A percentile compares a stretch with the other conserved stretches of the same genome.
phyloP scores from a whole-genome alignment of 1,140 invertebrate genomes.

The Pseudomyrmex dendroicus region DNA sequence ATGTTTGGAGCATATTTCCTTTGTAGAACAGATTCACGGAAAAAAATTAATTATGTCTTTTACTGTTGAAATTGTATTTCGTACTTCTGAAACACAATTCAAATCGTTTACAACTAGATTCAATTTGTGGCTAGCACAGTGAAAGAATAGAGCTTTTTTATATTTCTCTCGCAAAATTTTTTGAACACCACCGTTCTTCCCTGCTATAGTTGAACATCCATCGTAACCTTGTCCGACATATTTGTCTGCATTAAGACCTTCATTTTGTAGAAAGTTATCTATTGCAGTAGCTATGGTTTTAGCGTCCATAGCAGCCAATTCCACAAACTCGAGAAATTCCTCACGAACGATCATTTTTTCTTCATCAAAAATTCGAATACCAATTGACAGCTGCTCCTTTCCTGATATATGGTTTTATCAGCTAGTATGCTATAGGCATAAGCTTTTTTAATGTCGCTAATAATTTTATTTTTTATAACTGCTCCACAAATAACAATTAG shows the following conservation, averaged over 20 bases:
- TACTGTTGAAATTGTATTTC: conserved; percentile 1
- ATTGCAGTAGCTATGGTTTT: neutral
- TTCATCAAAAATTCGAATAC: neutral
- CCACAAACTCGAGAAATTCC: neutral
- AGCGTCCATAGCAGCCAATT: neutral
- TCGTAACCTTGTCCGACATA: neutral
- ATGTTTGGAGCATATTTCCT: neutral
- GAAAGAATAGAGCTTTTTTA: conserved; percentile 3
- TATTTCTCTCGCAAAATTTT: neutral
- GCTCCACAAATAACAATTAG: no score
- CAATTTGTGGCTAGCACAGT: conserved; percentile 4
- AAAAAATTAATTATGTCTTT: conserved; percentile 3
- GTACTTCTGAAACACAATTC: neutral
- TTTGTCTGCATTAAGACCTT: neutral
- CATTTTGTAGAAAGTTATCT: neutral
- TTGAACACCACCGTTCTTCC: neutral
- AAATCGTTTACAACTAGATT: neutral
- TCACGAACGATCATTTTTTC: neutral
- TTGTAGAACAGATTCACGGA: neutral
- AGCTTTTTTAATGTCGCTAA: no score
- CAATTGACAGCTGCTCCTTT: neutral
- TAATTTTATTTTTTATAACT: no score
- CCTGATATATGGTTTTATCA: neutral
- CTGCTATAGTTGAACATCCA: neutral
- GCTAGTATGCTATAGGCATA: neutral